Percentiles rank a stretch among this genome's conserved stretches.
Evolutionary conservation across 2,113 vertebrate species (phyloP).

Genomic region (Symphodus melops): DNA sequence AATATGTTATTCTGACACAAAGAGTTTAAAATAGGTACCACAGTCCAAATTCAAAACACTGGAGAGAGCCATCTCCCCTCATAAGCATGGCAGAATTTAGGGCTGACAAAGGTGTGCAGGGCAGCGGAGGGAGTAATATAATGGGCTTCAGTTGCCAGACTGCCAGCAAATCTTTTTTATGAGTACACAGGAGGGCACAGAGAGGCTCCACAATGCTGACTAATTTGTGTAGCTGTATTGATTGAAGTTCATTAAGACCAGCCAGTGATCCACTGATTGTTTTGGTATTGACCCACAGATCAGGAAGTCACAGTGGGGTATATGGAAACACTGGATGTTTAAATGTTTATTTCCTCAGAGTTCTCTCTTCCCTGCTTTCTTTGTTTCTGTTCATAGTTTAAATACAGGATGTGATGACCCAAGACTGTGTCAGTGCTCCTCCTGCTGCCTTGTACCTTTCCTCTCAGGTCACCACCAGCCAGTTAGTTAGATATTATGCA

Average conservation of each 20-base stretch:
- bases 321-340: conserved; percentile 10
- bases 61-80: too few relatives aligned
- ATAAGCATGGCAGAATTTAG: conserved; percentile 62
- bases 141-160: conserved; percentile 67
- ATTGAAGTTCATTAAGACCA: conserved; percentile 30
- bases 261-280: conserved; percentile 46
- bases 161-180: conserved; percentile 77
- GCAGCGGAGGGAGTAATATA: conserved; percentile 60
- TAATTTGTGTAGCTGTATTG: conserved; percentile 40
- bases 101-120: conserved; percentile 60
- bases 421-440: too few relatives aligned
- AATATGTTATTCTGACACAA: too few relatives aligned
- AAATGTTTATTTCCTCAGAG: not conserved
- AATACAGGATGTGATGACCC: too few relatives aligned
- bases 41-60: too few relatives aligned
- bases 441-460: too few relatives aligned
- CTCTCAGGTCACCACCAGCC: too few relatives aligned
- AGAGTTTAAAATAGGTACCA: too few relatives aligned
- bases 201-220: conserved; percentile 43
- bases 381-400: not conserved
- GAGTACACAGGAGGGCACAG: conserved; percentile 36
- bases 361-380: not conserved
- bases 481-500: too few relatives aligned
- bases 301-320: conserved; percentile 2
- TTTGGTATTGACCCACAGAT: conserved; percentile 29